A percentile compares a stretch with the other conserved stretches of the same genome.
These are phyloP conservation scores for Habroteleia sp. DNA, from an alignment of 2,888 invertebrate genomes.

Conservation along the genomic window DNA sequence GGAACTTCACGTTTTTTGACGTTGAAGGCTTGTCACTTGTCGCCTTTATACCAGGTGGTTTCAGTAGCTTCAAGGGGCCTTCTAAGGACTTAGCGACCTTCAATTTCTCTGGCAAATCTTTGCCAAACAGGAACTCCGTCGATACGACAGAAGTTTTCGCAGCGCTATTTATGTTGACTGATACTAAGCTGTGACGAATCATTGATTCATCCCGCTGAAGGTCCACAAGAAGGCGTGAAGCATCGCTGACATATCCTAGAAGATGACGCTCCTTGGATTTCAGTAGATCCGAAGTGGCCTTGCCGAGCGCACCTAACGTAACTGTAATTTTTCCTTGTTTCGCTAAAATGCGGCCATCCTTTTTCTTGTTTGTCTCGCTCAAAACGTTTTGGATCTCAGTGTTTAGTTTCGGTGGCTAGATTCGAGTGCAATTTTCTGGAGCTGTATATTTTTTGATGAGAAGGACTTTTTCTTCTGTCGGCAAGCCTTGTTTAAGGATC, in stretches of 20 bases:
- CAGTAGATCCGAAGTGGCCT: conserved; percentile 1
- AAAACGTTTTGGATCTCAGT: conserved; percentile 1
- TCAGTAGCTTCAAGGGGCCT: conserved; percentile 9
- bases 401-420: conserved; percentile 25
- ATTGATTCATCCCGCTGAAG: conserved; percentile 21
- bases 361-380: conserved; percentile 2
- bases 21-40: no score
- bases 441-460: conserved; percentile 32
- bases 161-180: conserved; percentile 15
- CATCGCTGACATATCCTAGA: conserved; percentile 12
- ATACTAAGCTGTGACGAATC: conserved; percentile 13
- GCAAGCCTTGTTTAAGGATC: conserved; percentile 13
- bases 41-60: no score
- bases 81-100: conserved; percentile 9
- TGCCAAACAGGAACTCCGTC: conserved; percentile 10
- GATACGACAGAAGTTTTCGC: conserved; percentile 7
- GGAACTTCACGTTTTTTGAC: no score
- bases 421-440: conserved; percentile 14
- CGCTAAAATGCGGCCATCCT: conserved; percentile 37
- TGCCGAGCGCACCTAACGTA: conserved; percentile 17
- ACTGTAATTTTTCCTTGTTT: conserved; percentile 25
- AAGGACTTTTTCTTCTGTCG: conserved; percentile 17
- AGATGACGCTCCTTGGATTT: conserved; percentile 4
- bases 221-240: conserved; percentile 7
- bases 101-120: conserved; percentile 10